Base-by-base conservation (phyloP, 2,797 vertebrate genomes). In the Trachurus trachurus region DNA sequence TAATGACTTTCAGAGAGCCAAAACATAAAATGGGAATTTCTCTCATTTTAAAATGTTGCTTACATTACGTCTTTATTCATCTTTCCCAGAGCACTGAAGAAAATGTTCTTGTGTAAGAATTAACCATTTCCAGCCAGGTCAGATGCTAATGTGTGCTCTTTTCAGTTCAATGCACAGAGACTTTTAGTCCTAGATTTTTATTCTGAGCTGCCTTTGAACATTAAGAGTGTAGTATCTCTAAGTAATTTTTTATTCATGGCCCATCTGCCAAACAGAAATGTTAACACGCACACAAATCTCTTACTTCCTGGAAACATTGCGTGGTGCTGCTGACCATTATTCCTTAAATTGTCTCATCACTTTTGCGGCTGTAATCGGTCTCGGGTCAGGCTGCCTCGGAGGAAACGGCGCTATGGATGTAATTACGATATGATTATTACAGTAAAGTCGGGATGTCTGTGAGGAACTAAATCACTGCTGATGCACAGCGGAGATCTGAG, bases 351-450 rank as follows among this genome's bases (percentile, higher is more conserved):
- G 70, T 76, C 70, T 88, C 7, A 65, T 66, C 73, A 57, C 34
- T 47, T 71, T 39, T 39, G 71, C 37, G 56, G 65, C 53, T 75
- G 50, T 69, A 66, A 77, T 83, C 64, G 0, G 52, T 73, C 19
- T 71, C 13, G 50, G 53, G 44, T 59, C 37, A 47, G 54, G 16
- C 82, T 58, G 70, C 66, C 63, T 80, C 8, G 1, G 71, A 60
- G 56, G 75, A 87, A 80, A 75, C 68, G 57, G 64, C n/a, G 45
- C 58, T 61, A 44, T 49, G 54, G 56, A 61, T 74, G 69, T 74
- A 78, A 77, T 82, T 86, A 73, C 16, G 56, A 71, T 84, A 80
- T 81, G 77, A 84, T 87, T 91, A 83, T 85, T 85, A 80, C 67
- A 78, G 77, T 74, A 57, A 82, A 80, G 60, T 80, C 31, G 11